Conservation (phyloP, 2,797 vertebrate genomes). For the Aotus griseimembra region DNA sequence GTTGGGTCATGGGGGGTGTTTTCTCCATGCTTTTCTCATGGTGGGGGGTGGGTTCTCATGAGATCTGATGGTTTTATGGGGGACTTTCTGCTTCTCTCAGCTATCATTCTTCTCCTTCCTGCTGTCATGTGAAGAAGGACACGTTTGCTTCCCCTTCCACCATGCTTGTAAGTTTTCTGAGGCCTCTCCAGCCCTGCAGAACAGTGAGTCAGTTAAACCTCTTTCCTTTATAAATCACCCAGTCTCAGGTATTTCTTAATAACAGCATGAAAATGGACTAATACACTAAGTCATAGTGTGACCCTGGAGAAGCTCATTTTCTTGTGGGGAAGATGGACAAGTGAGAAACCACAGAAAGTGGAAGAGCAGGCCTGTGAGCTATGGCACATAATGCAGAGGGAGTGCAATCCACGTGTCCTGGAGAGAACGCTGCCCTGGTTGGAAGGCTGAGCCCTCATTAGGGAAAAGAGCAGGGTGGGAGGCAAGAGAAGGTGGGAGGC, state of each 20-base stretch:
- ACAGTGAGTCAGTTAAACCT: background rate
- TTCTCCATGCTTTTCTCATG: background rate
- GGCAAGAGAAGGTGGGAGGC: too few species aligned
- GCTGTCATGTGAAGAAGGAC: background rate
- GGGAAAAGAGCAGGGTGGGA: background rate
- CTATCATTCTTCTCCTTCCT: background rate
- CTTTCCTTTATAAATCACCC: background rate
- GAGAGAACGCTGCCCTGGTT: background rate
- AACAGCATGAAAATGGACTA: background rate
- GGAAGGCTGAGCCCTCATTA: background rate
- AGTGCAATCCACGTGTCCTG: background rate
- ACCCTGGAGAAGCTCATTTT: background rate
- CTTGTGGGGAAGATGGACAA: background rate
- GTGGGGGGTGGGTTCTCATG: background rate
- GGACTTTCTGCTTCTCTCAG: background rate
- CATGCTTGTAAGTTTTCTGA: background rate
- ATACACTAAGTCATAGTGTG: background rate
- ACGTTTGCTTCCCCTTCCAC: background rate
- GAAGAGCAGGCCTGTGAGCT: background rate
- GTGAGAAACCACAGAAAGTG: background rate
- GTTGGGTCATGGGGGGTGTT: background rate
- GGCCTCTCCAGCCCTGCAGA: background rate
- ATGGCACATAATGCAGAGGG: accelerated
- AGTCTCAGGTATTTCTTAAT: background rate
- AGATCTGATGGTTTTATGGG: background rate